phyloP scores from a whole-genome alignment of 2,113 vertebrate species.

The Toxotes jaculatrix region DNA sequence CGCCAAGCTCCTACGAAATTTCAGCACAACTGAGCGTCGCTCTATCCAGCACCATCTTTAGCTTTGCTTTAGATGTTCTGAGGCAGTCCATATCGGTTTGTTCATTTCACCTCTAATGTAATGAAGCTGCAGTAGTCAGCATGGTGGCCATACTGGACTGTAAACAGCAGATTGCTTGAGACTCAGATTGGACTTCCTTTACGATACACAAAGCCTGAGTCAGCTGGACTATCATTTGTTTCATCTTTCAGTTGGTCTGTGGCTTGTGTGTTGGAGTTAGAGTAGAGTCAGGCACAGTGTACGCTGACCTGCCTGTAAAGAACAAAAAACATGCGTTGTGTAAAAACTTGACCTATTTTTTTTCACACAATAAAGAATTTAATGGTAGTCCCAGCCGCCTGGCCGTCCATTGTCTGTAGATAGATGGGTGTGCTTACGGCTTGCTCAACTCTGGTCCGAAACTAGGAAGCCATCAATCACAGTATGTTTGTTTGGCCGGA shows the following conservation, averaged over 20 bases:
- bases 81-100: slow-evolving; percentile 50
- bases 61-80: slow-evolving; percentile 59
- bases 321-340: background rate
- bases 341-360: background rate
- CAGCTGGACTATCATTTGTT: slow-evolving; percentile 44
- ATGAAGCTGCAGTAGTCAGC: slow-evolving; percentile 27
- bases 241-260: slow-evolving; percentile 14
- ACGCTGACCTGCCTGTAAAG: background rate
- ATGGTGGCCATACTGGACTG: slow-evolving; percentile 27
- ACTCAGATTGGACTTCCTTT: slow-evolving; percentile 28
- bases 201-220: slow-evolving; percentile 20
- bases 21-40: slow-evolving; percentile 48
- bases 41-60: slow-evolving; percentile 61
- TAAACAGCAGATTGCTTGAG: slow-evolving; percentile 48
- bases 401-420: slow-evolving; percentile 41
- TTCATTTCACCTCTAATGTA: slow-evolving; percentile 51
- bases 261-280: slow-evolving; percentile 17
- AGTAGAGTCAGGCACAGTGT: slow-evolving; percentile 4
- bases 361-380: slow-evolving; percentile 9
- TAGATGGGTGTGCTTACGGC: slow-evolving; percentile 32
- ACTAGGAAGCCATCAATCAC: slow-evolving; percentile 70
- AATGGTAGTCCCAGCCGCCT: slow-evolving; percentile 10
- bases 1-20: slow-evolving; percentile 36
- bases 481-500: slow-evolving; percentile 64
- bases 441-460: slow-evolving; percentile 53